Evolutionary conservation across 2,888 invertebrate genomes (phyloP), one percentile per base, ranked within the genome.

Genomic region (Rhagonycha fulva): DNA sequence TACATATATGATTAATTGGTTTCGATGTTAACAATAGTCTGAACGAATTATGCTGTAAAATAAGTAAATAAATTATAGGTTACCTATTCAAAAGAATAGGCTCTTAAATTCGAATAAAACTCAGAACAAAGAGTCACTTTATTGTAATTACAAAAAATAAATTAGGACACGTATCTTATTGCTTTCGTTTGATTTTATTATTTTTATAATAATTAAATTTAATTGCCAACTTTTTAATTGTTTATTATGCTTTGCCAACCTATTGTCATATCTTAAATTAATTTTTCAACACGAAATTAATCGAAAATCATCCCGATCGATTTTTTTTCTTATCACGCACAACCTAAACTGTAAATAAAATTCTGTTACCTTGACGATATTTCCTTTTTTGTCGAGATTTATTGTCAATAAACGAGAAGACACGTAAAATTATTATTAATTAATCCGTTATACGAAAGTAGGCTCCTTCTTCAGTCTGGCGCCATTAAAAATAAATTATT

Each of bases 1-100:
- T 67, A 73, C 73, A 70, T 30, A 23, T 70, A 67, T 70, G 62
- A 74, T 74, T 74, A 70, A 74, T 74, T 74, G 74, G 66, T 66
- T 47, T 62, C 60, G 23, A 74, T 74, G 70, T 75, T 76, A 76
- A 73, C 76, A 76, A 76, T 72, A 76, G 70, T 76, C 73, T 76
- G 76, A 76, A 76, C 72, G 72, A 76, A 76, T 72, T 67, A 71
- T 71, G 76, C 68, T 76, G 70, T 76, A 73, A 73, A 76, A 76
- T 76, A 76, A 63, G 72, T 72, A 75, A 71, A 75, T 75, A 71
- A 75, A 75, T 75, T 75, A 75, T 68, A 75, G 68, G 73, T 75
- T 75, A 62, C 28, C 61, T 75, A 67, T 71, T 60, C 71, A 70
- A 70, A 62, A 71, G 75, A 75, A 71, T 75, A 71, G 75, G 75